These are phyloP conservation scores for Aulostomus chinensis DNA, from an alignment of 2,797 vertebrate species.

Conservation along the genomic window DNA sequence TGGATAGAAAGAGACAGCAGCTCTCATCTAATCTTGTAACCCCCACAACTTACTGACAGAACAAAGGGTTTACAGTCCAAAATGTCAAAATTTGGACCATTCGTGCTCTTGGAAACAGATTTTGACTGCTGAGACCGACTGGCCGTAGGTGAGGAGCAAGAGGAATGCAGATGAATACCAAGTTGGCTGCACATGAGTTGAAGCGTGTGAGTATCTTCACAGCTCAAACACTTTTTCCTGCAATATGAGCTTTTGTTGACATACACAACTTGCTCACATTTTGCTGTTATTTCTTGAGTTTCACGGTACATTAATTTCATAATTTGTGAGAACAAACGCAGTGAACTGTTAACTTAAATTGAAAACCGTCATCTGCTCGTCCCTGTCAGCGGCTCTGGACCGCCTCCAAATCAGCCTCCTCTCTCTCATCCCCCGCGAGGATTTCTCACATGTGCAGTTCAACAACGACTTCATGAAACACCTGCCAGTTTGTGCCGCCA, in stretches of 20 bases:
- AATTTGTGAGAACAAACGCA: conserved; percentile 47
- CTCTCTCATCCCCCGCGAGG: conserved; percentile 43
- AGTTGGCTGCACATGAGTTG: neutral
- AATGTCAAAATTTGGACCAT: conserved; percentile 30
- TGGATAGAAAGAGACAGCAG: conserved; percentile 42
- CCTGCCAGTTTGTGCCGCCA: conserved; percentile 33
- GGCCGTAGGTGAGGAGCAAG: neutral
- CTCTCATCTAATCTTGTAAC: conserved; percentile 48
- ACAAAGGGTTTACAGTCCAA: conserved; percentile 25
- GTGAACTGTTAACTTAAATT: conserved; percentile 29
- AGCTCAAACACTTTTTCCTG: no score
- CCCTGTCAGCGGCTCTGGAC: conserved; percentile 38
- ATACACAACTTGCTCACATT: neutral
- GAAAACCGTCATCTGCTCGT: conserved; percentile 50
- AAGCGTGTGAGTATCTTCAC: no score
- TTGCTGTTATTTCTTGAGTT: conserved; percentile 12
- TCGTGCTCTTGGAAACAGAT: conserved; percentile 9
- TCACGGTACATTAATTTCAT: conserved; percentile 45
- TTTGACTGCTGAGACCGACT: conserved; percentile 14
- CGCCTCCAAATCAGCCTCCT: conserved; percentile 58
- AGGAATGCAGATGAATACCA: neutral
- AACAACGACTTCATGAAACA: conserved; percentile 64
- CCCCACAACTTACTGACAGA: conserved; percentile 23
- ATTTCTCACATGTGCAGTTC: conserved; percentile 54
- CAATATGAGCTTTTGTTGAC: no score